A percentile compares a stretch with the other conserved stretches of the same genome.
These are phyloP conservation scores for Salarias fasciatus DNA, from an alignment of 2,797 vertebrate genomes.

Conservation along the genomic window DNA sequence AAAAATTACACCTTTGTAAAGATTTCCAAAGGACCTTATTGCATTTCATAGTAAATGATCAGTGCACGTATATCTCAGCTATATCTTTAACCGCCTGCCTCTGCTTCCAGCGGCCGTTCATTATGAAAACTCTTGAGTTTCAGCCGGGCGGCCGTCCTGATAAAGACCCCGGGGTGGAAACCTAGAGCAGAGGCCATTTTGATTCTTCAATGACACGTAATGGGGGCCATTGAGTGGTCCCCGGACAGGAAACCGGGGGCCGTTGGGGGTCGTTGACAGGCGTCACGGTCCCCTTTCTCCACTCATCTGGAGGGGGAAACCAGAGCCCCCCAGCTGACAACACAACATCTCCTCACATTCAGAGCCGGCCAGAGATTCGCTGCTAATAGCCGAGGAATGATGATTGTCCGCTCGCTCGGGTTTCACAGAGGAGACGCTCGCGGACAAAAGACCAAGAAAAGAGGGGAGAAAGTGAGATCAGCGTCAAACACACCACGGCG, in stretches of 20 bases:
- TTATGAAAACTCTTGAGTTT: conserved; percentile 72
- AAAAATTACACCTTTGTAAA: conserved; percentile 65
- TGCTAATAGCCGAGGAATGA: conserved; percentile 75
- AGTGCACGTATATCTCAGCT: conserved; percentile 62
- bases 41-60: conserved; percentile 70
- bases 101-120: conserved; percentile 59
- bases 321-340: conserved; percentile 72
- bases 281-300: conserved; percentile 72
- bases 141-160: conserved; percentile 61
- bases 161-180: conserved; percentile 62
- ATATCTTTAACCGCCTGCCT: conserved; percentile 62
- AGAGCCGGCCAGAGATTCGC: conserved; percentile 61
- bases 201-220: conserved; percentile 74
- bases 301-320: conserved; percentile 68
- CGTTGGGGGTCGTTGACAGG: conserved; percentile 70
- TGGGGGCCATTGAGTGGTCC: conserved; percentile 66
- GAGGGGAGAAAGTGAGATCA: conserved; percentile 24
- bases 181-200: conserved; percentile 72
- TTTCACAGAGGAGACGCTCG: conserved; percentile 66
- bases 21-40: conserved; percentile 55
- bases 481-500: conserved; percentile 25
- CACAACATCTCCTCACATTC: conserved; percentile 72
- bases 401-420: conserved; percentile 63
- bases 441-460: conserved; percentile 49
- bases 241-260: conserved; percentile 72